Evolutionary conservation across 2,888 invertebrate species (phyloP).

Genomic region (Himalopsyche anomala): DNA sequence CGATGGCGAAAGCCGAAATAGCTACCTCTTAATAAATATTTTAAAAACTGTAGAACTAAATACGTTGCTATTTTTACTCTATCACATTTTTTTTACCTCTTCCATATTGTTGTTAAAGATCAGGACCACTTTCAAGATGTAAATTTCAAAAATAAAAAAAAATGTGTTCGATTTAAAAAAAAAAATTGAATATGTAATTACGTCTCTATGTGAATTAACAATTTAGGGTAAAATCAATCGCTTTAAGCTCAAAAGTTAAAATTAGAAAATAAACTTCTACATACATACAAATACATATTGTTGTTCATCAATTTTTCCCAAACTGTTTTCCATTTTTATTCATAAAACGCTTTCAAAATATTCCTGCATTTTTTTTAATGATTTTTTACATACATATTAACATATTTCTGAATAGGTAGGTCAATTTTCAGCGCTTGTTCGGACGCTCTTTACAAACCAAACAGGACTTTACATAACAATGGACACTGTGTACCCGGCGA

Average conservation of each 20-base stretch:
- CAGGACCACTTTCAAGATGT: too few relatives aligned
- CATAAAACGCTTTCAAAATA: background rate
- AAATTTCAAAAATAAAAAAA: too few relatives aligned
- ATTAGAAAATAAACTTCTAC: background rate
- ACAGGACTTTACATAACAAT: slow-evolving; percentile 23
- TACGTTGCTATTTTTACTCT: too few relatives aligned
- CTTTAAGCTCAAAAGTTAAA: background rate
- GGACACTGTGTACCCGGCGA: slow-evolving; percentile 28
- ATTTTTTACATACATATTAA: slow-evolving; percentile 17
- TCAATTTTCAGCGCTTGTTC: slow-evolving; percentile 15
- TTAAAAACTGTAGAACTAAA: too few relatives aligned
- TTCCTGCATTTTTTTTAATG: background rate
- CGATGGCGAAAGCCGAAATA: too few relatives aligned
- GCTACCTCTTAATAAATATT: too few relatives aligned
- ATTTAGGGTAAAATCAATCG: background rate
- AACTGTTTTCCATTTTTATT: background rate
- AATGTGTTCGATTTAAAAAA: too few relatives aligned
- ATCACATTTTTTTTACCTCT: too few relatives aligned
- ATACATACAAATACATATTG: background rate
- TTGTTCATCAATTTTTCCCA: background rate
- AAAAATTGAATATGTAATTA: too few relatives aligned
- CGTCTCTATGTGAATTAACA: background rate
- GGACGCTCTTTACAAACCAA: slow-evolving; percentile 11
- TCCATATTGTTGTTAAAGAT: too few relatives aligned
- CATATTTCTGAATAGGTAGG: slow-evolving; percentile 22